phyloP scores from a whole-genome alignment of 2,797 vertebrate species.

The Picus viridis region DNA sequence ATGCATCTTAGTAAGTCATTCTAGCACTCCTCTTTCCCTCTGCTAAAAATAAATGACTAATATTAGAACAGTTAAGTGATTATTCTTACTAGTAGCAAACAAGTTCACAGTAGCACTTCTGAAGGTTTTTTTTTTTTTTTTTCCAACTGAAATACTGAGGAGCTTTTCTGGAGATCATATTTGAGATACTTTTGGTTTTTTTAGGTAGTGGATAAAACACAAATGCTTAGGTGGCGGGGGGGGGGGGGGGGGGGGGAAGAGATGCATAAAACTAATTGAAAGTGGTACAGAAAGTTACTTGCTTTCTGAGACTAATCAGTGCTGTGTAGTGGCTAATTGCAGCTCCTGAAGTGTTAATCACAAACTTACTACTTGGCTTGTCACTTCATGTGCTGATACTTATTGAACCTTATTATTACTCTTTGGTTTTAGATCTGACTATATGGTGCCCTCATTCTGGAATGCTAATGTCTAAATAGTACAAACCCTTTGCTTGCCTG shows the following conservation, averaged over 20 bases:
- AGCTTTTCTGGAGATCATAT: not conserved
- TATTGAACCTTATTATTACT: not conserved
- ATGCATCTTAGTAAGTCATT: slow-evolving; percentile 66
- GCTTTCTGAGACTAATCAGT: not conserved
- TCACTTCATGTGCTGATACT: not conserved
- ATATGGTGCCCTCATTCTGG: not conserved
- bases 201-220: not conserved
- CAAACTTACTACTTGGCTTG: not conserved
- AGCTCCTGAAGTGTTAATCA: not conserved
- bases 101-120: slow-evolving; percentile 36
- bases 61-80: slow-evolving; percentile 71
- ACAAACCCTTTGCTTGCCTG: not conserved
- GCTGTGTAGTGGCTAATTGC: not conserved
- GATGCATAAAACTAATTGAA: not conserved
- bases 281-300: not conserved
- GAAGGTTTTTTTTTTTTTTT: not conserved
- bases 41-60: slow-evolving; percentile 70
- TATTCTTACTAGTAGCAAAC: slow-evolving; percentile 54
- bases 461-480: not conserved
- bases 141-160: not conserved
- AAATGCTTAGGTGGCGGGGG: not conserved
- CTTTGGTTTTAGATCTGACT: not conserved
- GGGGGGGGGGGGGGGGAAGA: not conserved
- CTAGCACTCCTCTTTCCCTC: slow-evolving; percentile 55
- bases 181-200: not conserved